Percentiles rank a stretch among this genome's conserved stretches.
These are phyloP conservation scores for Bubalus kerabau DNA, from an alignment of 2,113 vertebrate species.

Conservation along the genomic window DNA sequence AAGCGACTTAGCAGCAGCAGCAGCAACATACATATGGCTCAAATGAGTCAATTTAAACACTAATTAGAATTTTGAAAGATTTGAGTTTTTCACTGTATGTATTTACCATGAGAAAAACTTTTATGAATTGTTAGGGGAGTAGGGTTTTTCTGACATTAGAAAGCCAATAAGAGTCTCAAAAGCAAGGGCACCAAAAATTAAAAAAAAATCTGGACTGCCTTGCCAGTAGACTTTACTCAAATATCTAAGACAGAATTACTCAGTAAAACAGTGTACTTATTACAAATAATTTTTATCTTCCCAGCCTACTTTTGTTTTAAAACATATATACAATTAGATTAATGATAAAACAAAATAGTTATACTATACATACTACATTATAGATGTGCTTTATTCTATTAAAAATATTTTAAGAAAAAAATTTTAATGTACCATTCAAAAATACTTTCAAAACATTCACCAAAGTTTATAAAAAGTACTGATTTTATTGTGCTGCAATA, in stretches of 20 bases:
- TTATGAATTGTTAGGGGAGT: not conserved
- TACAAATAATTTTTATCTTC: not conserved
- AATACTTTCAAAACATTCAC: conserved; percentile 8
- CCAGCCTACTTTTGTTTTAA: not conserved
- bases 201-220: not conserved
- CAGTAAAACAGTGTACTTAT: not conserved
- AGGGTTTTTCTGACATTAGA: not conserved
- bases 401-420: not conserved
- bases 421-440: not conserved
- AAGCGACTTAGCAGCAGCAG: too few relatives aligned
- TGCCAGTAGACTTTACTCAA: not conserved
- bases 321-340: not conserved
- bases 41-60: not conserved
- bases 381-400: not conserved
- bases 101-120: not conserved
- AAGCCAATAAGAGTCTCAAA: not conserved
- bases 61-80: not conserved
- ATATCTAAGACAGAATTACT: not conserved
- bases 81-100: not conserved
- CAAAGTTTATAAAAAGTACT: conserved; percentile 22
- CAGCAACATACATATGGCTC: not conserved
- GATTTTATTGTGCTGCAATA: not conserved
- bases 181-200: not conserved
- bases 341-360: not conserved
- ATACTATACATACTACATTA: not conserved